Evolutionary conservation across 2,888 invertebrate species (phyloP).

Genomic region (Clistopyga incitator): DNA sequence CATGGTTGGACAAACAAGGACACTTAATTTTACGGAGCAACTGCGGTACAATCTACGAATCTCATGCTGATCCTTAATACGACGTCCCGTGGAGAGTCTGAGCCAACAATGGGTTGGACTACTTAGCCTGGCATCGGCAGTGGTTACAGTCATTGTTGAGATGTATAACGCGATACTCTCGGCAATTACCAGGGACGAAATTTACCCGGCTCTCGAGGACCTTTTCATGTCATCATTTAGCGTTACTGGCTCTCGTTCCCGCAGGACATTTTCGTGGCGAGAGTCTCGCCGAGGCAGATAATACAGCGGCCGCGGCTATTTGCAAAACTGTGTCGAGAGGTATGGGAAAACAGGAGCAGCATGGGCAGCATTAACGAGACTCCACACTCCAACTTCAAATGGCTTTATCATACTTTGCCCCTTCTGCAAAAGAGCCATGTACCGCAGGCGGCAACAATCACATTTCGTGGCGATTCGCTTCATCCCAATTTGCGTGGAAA

Average conservation of each 20-base stretch:
- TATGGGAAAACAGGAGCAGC: constrained; percentile 19
- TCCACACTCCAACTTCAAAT: constrained; percentile 52
- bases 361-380: constrained; percentile 35
- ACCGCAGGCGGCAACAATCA: constrained; percentile 55
- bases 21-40: not conserved
- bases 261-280: constrained; percentile 30
- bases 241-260: constrained; percentile 36
- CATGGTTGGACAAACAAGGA: not conserved
- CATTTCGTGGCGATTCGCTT: constrained; percentile 58
- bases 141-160: constrained; percentile 29
- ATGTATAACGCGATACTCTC: constrained; percentile 18
- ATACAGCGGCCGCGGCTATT: constrained; percentile 8
- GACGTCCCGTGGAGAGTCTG: not conserved
- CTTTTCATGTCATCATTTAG: constrained; percentile 54
- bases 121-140: constrained; percentile 12
- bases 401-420: constrained; percentile 66
- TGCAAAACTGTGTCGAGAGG: constrained; percentile 27
- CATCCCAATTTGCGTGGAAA: constrained; percentile 62
- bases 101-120: constrained; percentile 11
- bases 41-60: not conserved
- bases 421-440: constrained; percentile 38
- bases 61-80: not conserved
- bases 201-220: constrained; percentile 33
- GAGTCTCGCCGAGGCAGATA: constrained; percentile 30
- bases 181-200: constrained; percentile 54